Evolutionary conservation across 1,140 invertebrate genomes (phyloP).

Genomic region (Lepidotrigona ventralis): DNA sequence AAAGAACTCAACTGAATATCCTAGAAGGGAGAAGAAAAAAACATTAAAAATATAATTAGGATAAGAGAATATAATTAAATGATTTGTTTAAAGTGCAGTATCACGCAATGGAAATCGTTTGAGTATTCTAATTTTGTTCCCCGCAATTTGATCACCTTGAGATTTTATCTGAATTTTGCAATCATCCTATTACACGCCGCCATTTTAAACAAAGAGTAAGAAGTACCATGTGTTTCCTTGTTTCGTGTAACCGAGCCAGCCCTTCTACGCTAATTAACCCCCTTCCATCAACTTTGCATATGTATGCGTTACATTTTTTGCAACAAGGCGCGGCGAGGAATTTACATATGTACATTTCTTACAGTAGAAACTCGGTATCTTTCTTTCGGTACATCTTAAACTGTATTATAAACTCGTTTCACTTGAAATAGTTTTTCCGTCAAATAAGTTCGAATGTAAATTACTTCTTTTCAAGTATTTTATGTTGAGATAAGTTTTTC

Average conservation of each 20-base stretch:
- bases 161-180: neutral
- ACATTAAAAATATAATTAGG: neutral
- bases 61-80: neutral
- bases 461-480: neutral
- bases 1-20: neutral
- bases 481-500: too few relatives aligned
- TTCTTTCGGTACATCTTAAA: neutral
- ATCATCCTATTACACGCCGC: neutral
- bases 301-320: neutral
- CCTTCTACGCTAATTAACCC: constrained; percentile 33
- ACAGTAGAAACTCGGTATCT: neutral
- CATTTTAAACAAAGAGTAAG: constrained; percentile 2
- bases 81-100: neutral
- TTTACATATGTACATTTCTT: constrained; percentile 1
- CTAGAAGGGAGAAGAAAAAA: neutral
- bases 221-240: constrained; percentile 5
- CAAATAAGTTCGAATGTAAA: neutral
- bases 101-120: neutral
- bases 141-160: too few relatives aligned
- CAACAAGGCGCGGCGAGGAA: neutral
- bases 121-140: neutral
- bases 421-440: neutral
- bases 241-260: constrained; percentile 2
- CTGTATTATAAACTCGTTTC: too few relatives aligned
- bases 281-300: neutral